Evolutionary conservation across 2,113 vertebrate species (phyloP).

Genomic region (Menidia beryllina): DNA sequence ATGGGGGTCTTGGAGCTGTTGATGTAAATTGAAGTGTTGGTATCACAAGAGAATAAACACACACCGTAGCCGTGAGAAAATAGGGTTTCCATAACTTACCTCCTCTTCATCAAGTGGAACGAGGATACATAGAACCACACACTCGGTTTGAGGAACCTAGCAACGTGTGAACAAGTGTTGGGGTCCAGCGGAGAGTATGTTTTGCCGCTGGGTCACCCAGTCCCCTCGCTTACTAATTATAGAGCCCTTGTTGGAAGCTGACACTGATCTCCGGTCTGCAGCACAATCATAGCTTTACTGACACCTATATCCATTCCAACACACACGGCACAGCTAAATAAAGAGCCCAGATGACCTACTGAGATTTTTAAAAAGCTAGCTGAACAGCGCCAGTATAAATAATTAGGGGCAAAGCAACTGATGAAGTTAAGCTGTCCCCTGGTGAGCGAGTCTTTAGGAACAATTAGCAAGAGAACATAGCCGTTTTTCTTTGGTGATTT

Average conservation of each 20-base stretch:
- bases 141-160: background rate
- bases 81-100: constrained; percentile 35
- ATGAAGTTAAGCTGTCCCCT: too few relatives aligned
- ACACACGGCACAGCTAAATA: constrained; percentile 47
- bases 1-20: background rate
- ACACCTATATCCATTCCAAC: constrained; percentile 44
- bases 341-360: constrained; percentile 24
- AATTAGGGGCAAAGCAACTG: background rate
- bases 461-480: too few relatives aligned
- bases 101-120: background rate
- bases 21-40: background rate
- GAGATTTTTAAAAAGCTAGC: background rate
- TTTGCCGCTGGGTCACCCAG: constrained; percentile 38
- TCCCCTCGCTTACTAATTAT: constrained; percentile 72
- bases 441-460: too few relatives aligned
- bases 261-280: constrained; percentile 50
- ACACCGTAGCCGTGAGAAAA: background rate
- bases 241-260: constrained; percentile 68
- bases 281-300: constrained; percentile 26
- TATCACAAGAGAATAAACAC: background rate
- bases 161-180: constrained; percentile 20
- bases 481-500: too few relatives aligned
- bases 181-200: constrained; percentile 19
- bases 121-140: background rate
- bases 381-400: background rate